Conservation (phyloP, 2,888 invertebrate genomes). For the Aspidapion aeneum region DNA sequence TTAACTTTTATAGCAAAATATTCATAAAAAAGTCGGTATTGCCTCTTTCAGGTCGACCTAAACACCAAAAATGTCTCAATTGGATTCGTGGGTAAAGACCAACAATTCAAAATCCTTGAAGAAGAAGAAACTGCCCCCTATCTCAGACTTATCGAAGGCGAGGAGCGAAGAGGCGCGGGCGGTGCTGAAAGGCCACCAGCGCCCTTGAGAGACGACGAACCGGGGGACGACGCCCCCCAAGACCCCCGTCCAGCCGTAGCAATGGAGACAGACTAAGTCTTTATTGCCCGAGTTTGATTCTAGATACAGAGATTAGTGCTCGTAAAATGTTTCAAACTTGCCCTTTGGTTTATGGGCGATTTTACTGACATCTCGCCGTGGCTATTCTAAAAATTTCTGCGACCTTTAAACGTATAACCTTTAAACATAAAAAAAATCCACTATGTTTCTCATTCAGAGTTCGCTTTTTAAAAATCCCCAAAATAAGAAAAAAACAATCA, state of each 20-base stretch:
- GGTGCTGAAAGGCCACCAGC: constrained; percentile 22
- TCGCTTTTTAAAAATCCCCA: too few species aligned
- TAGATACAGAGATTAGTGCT: neutral
- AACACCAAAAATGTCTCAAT: constrained; percentile 93
- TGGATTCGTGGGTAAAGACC: constrained; percentile 80
- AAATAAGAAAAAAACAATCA: too few species aligned
- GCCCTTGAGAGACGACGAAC: constrained; percentile 39
- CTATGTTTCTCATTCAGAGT: too few species aligned
- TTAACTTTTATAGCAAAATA: too few species aligned
- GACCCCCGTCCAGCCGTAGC: constrained; percentile 52
- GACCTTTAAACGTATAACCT: neutral
- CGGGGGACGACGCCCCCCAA: constrained; percentile 44
- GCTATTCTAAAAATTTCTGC: constrained; percentile 32
- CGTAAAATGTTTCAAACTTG: constrained; percentile 5
- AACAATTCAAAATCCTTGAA: constrained; percentile 73
- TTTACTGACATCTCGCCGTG: constrained; percentile 37
- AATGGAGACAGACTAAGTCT: constrained; percentile 50
- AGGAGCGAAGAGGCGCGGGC: constrained; percentile 43
- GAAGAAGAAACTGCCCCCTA: constrained; percentile 67
- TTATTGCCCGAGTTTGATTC: neutral
- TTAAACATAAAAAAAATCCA: too few species aligned
- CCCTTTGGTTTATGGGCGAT: constrained; percentile 3
- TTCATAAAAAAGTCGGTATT: too few species aligned
- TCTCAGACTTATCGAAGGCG: constrained; percentile 54
- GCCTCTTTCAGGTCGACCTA: constrained; percentile 59